phyloP scores from a whole-genome alignment of 2,113 vertebrate genomes.

The Capreolus pygargus region DNA sequence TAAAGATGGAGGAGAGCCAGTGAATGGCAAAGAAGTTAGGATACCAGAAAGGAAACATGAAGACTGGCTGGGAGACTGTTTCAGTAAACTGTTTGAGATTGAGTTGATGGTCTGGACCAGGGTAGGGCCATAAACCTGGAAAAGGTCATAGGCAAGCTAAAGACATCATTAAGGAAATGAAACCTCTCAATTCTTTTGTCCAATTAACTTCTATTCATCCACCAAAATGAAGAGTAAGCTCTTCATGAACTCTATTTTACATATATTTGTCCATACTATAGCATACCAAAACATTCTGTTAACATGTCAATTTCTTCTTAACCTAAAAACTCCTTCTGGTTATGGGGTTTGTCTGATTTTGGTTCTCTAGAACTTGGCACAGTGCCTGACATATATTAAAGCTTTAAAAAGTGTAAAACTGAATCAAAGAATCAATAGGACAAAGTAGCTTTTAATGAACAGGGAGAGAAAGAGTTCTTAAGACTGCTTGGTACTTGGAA shows the following conservation, averaged over 20 bases:
- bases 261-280: neutral
- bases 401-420: constrained; percentile 9
- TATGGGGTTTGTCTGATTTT: neutral
- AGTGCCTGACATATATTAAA: neutral
- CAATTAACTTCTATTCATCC: neutral
- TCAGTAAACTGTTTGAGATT: neutral
- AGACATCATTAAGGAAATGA: neutral
- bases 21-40: neutral
- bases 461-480: neutral
- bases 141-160: neutral
- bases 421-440: neutral
- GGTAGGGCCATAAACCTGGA: neutral
- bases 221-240: neutral
- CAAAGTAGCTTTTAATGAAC: neutral
- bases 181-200: neutral
- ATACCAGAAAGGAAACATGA: neutral
- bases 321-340: neutral
- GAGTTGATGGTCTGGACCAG: neutral
- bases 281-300: neutral
- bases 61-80: neutral
- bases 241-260: neutral
- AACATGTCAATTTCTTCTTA: neutral
- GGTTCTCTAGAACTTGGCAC: neutral
- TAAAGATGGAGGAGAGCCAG: neutral
- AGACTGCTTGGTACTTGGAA: neutral